Evolutionary conservation across 2,888 invertebrate genomes (phyloP).

Genomic region (Hirudinaria manillensis): DNA sequence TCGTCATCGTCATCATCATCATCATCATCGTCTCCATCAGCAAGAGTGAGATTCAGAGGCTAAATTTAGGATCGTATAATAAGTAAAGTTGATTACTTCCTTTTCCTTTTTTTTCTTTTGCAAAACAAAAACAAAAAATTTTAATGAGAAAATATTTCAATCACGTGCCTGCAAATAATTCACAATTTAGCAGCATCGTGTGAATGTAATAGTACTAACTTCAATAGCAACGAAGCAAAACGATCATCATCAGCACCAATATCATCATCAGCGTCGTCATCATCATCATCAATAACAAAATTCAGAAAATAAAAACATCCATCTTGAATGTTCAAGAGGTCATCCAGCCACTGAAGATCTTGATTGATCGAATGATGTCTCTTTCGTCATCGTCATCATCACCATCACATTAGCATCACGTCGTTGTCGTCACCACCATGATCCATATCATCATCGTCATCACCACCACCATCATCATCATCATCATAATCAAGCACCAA

Average conservation of each 20-base stretch:
- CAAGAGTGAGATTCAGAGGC: not conserved
- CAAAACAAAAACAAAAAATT: too few relatives aligned
- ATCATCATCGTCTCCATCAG: not conserved
- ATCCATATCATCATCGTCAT: conserved; percentile 14
- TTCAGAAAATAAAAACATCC: not conserved
- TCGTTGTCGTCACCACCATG: conserved; percentile 18
- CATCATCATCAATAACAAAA: conserved; percentile 17
- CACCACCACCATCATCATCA: conserved; percentile 23
- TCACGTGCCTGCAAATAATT: too few relatives aligned
- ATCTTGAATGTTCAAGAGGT: not conserved
- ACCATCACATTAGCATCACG: too few relatives aligned
- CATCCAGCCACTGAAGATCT: too few relatives aligned
- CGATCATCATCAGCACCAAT: conserved; percentile 14
- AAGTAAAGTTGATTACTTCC: not conserved
- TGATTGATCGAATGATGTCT: too few relatives aligned
- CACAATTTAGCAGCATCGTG: too few relatives aligned
- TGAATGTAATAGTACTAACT: too few relatives aligned
- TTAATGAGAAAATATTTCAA: too few relatives aligned
- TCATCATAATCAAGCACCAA: not conserved
- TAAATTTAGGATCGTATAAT: too few relatives aligned
- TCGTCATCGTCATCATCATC: conserved; percentile 1
- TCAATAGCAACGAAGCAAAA: not conserved
- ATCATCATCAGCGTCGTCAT: conserved; percentile 5
- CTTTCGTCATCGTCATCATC: not conserved
- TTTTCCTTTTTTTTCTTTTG: too few relatives aligned